Conservation (phyloP, 1,140 invertebrate genomes). For the Drosophila arawakana region DNA sequence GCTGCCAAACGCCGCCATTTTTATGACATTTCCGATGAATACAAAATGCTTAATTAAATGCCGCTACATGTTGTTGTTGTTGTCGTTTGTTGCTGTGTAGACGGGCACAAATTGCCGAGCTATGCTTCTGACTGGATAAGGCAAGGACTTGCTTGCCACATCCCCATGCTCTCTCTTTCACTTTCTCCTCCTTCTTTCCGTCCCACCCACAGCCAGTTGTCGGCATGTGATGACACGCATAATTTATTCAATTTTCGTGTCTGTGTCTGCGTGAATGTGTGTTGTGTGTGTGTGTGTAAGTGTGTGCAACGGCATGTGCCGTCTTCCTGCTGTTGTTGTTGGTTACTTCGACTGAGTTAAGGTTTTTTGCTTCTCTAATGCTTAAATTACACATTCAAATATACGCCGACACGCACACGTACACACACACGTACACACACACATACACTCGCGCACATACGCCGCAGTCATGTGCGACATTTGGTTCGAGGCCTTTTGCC, state of each 20-base stretch:
- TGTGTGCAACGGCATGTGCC: conserved; percentile 25
- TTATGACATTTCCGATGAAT: conserved; percentile 83
- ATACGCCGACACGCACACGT: conserved; percentile 43
- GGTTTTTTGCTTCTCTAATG: conserved; percentile 79
- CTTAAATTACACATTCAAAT: conserved; percentile 82
- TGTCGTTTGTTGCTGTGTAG: conserved; percentile 31
- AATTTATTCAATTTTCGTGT: conserved; percentile 81
- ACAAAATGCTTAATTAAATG: conserved; percentile 83
- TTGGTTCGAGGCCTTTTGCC: conserved; percentile 62
- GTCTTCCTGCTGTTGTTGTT: conserved; percentile 29
- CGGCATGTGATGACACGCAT: conserved; percentile 81
- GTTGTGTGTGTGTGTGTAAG: conserved; percentile 11
- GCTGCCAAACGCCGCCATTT: conserved; percentile 55
- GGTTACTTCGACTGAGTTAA: conserved; percentile 56
- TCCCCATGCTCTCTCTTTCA: background rate
- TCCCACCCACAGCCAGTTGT: conserved; percentile 28
- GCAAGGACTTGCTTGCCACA: conserved; percentile 16
- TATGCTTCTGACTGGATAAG: conserved; percentile 23
- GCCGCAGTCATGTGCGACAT: conserved; percentile 80
- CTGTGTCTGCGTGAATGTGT: conserved; percentile 28
- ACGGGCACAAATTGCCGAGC: conserved; percentile 65
- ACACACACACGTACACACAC: conserved; percentile 27
- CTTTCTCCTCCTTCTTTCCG: no score
- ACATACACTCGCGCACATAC: conserved; percentile 32
- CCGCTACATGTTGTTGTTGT: conserved; percentile 39